phyloP scores from a whole-genome alignment of 1,140 invertebrate genomes.

The Atta colombica region DNA sequence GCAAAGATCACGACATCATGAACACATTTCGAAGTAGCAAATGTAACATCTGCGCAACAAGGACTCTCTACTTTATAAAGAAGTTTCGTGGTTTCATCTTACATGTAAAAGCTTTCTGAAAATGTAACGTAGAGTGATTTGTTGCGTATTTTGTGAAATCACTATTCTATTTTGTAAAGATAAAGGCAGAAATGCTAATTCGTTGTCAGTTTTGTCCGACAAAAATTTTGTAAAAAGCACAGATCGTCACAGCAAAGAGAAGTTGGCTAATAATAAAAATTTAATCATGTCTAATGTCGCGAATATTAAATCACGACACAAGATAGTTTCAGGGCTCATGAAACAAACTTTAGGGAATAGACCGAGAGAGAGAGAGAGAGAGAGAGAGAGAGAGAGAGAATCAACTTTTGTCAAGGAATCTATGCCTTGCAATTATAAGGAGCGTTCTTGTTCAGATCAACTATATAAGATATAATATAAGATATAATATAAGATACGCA shows the following conservation, averaged over 20 bases:
- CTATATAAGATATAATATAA: too few relatives aligned
- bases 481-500: too few relatives aligned
- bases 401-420: too few relatives aligned
- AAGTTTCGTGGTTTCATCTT: constrained; percentile 26
- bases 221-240: not conserved
- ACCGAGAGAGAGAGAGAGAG: too few relatives aligned
- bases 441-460: too few relatives aligned
- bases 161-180: constrained; percentile 9
- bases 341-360: too few relatives aligned
- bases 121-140: constrained; percentile 22
- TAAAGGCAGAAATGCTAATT: not conserved
- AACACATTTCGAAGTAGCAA: constrained; percentile 4
- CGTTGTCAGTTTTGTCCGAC: not conserved
- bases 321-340: not conserved
- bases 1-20: not conserved
- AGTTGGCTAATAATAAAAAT: not conserved
- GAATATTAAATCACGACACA: constrained; percentile 15
- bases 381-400: too few relatives aligned
- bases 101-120: constrained; percentile 27
- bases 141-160: constrained; percentile 14
- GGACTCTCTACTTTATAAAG: not conserved
- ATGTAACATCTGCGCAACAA: not conserved
- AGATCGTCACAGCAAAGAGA: not conserved
- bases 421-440: too few relatives aligned
- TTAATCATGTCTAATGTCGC: not conserved